phyloP scores from a whole-genome alignment of 1,140 invertebrate species.

The Mizuhopecten yessoensis region DNA sequence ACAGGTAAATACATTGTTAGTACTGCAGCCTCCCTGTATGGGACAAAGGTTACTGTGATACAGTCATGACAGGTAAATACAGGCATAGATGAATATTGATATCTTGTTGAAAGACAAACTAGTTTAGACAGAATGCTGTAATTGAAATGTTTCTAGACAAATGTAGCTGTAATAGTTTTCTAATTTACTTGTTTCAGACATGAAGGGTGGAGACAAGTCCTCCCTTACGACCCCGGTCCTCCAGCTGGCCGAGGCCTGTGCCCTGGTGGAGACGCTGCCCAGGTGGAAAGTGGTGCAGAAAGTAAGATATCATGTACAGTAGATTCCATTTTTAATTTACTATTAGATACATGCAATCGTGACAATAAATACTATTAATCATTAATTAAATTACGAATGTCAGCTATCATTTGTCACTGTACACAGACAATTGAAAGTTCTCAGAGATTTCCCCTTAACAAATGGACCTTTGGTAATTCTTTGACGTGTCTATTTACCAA shows the following conservation, averaged over 20 bases:
- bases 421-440: too few relatives aligned
- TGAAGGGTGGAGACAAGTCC: slow-evolving; percentile 81
- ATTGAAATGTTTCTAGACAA: neutral
- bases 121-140: neutral
- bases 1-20: too few relatives aligned
- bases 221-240: slow-evolving; percentile 86
- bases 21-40: neutral
- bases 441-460: too few relatives aligned
- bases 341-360: too few relatives aligned
- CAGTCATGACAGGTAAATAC: neutral
- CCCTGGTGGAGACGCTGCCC: slow-evolving; percentile 89
- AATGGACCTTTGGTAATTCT: too few relatives aligned
- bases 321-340: too few relatives aligned
- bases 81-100: too few relatives aligned
- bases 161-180: neutral
- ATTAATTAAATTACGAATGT: too few relatives aligned
- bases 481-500: too few relatives aligned
- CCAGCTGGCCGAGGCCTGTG: slow-evolving; percentile 90
- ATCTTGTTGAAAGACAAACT: neutral
- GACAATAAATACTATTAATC: too few relatives aligned
- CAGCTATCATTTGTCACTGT: too few relatives aligned
- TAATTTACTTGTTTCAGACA: slow-evolving; percentile 62
- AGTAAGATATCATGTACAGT: slow-evolving; percentile 65
- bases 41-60: slow-evolving; percentile 72
- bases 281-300: slow-evolving; percentile 89